Evolutionary conservation across 2,888 invertebrate genomes (phyloP).

Genomic region (Agriopis aurantiaria): DNA sequence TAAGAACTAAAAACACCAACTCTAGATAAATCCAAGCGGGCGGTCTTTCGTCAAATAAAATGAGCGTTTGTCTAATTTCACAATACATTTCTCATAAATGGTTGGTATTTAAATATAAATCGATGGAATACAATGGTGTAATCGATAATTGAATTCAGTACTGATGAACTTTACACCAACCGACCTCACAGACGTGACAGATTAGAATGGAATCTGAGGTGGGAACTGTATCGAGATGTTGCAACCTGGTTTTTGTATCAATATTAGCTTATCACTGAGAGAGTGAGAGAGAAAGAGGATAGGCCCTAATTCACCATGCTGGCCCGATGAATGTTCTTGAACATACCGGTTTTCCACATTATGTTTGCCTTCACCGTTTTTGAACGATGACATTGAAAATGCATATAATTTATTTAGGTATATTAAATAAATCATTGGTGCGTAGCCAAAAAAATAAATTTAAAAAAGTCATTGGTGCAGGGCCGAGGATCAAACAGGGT

Average conservation of each 20-base stretch:
- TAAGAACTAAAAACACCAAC: constrained; percentile 24
- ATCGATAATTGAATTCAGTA: constrained; percentile 87
- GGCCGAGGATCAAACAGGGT: no score
- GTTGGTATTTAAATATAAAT: constrained; percentile 86
- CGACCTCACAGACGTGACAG: constrained; percentile 85
- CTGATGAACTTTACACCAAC: constrained; percentile 86
- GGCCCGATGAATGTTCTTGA: no score
- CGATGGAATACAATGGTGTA: constrained; percentile 86
- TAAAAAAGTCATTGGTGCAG: no score
- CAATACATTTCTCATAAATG: constrained; percentile 84
- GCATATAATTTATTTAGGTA: no score
- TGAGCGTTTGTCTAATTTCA: constrained; percentile 77
- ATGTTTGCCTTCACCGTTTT: no score
- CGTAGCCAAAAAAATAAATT: no score
- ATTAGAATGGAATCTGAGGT: constrained; percentile 81
- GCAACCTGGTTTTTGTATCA: constrained; percentile 21
- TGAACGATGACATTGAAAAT: no score
- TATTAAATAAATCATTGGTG: no score
- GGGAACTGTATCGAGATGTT: constrained; percentile 65
- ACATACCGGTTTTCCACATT: no score
- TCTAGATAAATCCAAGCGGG: constrained; percentile 63
- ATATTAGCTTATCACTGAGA: no score
- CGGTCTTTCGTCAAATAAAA: constrained; percentile 76
- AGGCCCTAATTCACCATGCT: no score
- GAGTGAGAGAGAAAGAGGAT: no score